Conservation (phyloP, 1,140 invertebrate species). For the Zophobas morio region DNA sequence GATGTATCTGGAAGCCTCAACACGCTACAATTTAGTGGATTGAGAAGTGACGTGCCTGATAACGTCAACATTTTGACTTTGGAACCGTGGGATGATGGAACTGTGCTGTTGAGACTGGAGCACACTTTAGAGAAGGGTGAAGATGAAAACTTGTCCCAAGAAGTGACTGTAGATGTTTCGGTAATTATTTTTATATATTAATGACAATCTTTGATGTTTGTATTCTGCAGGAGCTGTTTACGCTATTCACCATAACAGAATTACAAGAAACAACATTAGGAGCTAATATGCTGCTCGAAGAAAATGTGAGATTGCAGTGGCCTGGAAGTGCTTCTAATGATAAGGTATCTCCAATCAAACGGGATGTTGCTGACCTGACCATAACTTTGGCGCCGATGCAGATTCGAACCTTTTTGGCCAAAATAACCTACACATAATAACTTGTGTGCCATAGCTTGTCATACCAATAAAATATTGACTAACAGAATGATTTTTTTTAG, state of each 20-base stretch:
- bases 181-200: slow-evolving; percentile 30
- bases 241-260: slow-evolving; percentile 51
- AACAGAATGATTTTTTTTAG: not conserved
- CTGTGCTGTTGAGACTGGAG: slow-evolving; percentile 86
- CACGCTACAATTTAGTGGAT: slow-evolving; percentile 65
- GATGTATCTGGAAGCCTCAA: not conserved
- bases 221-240: slow-evolving; percentile 53
- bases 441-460: not conserved
- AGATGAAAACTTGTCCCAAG: slow-evolving; percentile 72
- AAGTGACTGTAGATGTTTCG: slow-evolving; percentile 71
- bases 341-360: not conserved
- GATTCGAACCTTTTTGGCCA: slow-evolving; percentile 61
- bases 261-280: slow-evolving; percentile 57
- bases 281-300: slow-evolving; percentile 53
- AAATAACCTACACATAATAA: not conserved
- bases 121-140: slow-evolving; percentile 87
- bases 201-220: slow-evolving; percentile 20
- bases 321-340: not conserved
- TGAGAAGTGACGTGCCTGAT: slow-evolving; percentile 73
- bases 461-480: not conserved
- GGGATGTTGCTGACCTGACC: slow-evolving; percentile 31
- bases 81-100: slow-evolving; percentile 83
- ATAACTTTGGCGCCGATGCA: slow-evolving; percentile 59
- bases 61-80: slow-evolving; percentile 90
- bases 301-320: slow-evolving; percentile 49